Evolutionary conservation across 2,797 vertebrate species (phyloP), one percentile per base, ranked within the genome.

Genomic region (Kryptopterus vitreolus): DNA sequence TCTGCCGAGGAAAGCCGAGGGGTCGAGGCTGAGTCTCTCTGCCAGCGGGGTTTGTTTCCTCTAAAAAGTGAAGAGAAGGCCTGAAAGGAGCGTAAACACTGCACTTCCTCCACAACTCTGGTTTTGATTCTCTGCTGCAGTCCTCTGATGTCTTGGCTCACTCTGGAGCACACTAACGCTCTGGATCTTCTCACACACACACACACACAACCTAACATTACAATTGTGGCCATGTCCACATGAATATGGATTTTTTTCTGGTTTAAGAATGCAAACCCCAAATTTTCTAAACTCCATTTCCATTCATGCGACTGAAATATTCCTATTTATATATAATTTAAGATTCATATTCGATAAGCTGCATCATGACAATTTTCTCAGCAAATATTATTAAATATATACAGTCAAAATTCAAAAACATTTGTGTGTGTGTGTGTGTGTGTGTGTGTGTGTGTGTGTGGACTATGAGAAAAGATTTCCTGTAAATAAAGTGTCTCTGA

Each of bases 71-170:
- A 89, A 86, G 89, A 91, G 83, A 89, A 77, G 81, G 73, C 83
- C 85, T 85, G 84, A 87, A 86, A 87, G 87, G 87, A 89, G 83
- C 76, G n/a, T 89, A 92, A 92, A 92, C 91, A 91, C 76, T 88
- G 85, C 76, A 84, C 89, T 89, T 92, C 90, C 88, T 91, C 86
- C 78, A 83, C 82, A 85, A 86, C 85, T 79, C 87, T 91, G 90
- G 87, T 90, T 91, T 88, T 92, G 87, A 91, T 93, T 91, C 89
- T 82, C 62, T 73, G 59, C 84, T 79, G 74, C 83, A 76, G 84
- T 79, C 79, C 77, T 82, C 81, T 82, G 76, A 83, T 77, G 75
- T 85, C 59, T 80, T 73, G 78, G 76, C 78, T 85, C 76, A 82
- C 80, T 68, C 65, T 48, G n/a, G 38, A 26, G n/a, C 38, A 87